Base-by-base conservation (phyloP, 2,113 vertebrate species). In the Blennius ocellaris region DNA sequence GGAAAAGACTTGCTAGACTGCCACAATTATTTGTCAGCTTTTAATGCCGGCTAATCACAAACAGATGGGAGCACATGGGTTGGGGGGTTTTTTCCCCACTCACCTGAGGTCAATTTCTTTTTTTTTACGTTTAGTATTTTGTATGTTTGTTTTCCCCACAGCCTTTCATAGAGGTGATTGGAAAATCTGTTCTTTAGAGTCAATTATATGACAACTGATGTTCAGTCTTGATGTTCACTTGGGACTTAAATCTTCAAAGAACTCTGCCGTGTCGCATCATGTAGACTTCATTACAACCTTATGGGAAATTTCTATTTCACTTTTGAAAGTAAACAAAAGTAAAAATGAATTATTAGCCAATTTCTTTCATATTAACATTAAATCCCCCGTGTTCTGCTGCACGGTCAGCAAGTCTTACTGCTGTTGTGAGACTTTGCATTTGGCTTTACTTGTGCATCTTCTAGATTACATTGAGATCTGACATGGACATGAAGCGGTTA, bases 11-110 rank as follows among this genome's bases (percentile, higher is more conserved):
- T 50, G 61, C 69, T 69, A 69, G 63, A 16, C 48, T 55, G 37
- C 30, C 65, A 58, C 47, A 77, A 37, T 62, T 73, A 67, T 82
- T 65, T 74, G 44, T 63, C 69, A 43, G 48, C 51, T 12, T 58
- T 53, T 40, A 58, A 57, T 4, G 11, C 41, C 14, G 11, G 12
- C 14, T 69, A 49, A 81, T 74, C 17, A 61, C 17, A 74, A 74
- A 81, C 59, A 62, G 62, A 64, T 21, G 55, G 66, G 45, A 65
- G 52, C 40, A 5, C 5, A 36, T n/a, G n/a, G n/a, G n/a, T n/a
- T n/a, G n/a, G 38, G 7, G 43, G 12, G 49, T 43, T 69, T 60
- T 9, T 47, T n/a, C 21, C 21, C 21, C 21, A 30, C 21, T 30
- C 21, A 30, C 30, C 47, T 49, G 56, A 55, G 11, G 17, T 10